Conservation (phyloP, 2,888 invertebrate genomes). For the Labia minor region DNA sequence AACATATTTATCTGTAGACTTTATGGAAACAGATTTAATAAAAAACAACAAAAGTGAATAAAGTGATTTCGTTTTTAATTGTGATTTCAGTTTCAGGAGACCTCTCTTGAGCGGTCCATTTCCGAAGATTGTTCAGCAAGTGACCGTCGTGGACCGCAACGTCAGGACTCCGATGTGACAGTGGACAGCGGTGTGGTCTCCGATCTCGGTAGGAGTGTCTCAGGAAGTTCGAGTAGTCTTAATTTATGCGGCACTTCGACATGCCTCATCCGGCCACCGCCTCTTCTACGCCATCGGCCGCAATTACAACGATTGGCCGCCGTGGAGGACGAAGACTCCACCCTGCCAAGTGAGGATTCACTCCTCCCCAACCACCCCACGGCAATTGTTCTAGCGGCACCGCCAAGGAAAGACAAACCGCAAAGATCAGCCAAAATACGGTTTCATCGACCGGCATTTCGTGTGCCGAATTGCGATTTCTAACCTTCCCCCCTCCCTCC, state of each 20-base stretch:
- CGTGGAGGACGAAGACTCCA: conserved; percentile 28
- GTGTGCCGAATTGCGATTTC: conserved; percentile 25
- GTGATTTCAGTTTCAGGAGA: conserved; percentile 26
- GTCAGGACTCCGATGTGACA: conserved; percentile 30
- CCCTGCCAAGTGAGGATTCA: background rate
- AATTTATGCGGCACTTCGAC: conserved; percentile 8
- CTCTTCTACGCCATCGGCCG: conserved; percentile 25
- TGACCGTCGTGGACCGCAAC: conserved; percentile 13
- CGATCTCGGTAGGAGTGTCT: conserved; percentile 25
- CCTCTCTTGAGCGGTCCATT: conserved; percentile 22
- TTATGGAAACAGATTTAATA: no score
- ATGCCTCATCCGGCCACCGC: conserved; percentile 14
- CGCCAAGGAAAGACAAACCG: background rate
- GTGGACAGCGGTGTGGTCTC: conserved; percentile 30
- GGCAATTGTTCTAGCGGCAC: conserved; percentile 3
- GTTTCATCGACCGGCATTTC: conserved; percentile 25
- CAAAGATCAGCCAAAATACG: conserved; percentile 18
- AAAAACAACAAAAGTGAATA: no score
- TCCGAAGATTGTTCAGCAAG: conserved; percentile 17
- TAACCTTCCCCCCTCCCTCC: background rate
- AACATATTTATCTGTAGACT: no score
- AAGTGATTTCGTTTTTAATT: no score
- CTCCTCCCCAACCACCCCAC: background rate
- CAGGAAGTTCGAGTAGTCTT: conserved; percentile 15
- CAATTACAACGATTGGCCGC: conserved; percentile 30